These are phyloP conservation scores for Microcebus murinus DNA, from an alignment of 2,113 vertebrate species.

Conservation along the genomic window DNA sequence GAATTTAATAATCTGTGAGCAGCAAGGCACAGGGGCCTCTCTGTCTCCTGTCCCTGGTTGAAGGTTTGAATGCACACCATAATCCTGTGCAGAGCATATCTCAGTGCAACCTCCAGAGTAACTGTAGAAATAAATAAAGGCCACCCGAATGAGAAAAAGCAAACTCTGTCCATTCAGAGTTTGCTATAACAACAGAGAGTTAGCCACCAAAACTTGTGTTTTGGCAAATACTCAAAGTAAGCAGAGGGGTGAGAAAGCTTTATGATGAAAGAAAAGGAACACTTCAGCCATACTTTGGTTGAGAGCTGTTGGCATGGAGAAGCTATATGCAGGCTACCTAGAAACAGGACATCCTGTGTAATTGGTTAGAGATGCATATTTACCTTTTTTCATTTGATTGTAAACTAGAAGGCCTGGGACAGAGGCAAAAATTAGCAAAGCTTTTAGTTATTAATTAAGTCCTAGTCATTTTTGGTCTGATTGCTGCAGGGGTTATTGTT, in stretches of 20 bases:
- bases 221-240: not conserved
- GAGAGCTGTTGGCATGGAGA: not conserved
- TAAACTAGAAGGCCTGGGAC: not conserved
- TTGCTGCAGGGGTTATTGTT: not conserved
- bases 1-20: too few relatives aligned
- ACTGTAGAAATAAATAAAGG: not conserved
- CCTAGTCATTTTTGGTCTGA: not conserved
- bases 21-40: not conserved
- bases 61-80: not conserved
- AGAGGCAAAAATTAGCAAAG: not conserved
- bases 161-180: not conserved
- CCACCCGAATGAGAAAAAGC: not conserved
- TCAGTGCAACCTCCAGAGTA: not conserved
- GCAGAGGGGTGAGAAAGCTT: not conserved
- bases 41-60: not conserved
- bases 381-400: not conserved
- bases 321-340: not conserved
- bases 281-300: not conserved
- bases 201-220: not conserved
- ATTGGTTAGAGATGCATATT: not conserved
- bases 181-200: too few relatives aligned
- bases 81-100: not conserved
- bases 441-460: not conserved
- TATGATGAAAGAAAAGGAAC: not conserved
- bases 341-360: accelerated